Base-by-base conservation (phyloP, 2,888 invertebrate species). In the Drosophila nr. medialis region DNA sequence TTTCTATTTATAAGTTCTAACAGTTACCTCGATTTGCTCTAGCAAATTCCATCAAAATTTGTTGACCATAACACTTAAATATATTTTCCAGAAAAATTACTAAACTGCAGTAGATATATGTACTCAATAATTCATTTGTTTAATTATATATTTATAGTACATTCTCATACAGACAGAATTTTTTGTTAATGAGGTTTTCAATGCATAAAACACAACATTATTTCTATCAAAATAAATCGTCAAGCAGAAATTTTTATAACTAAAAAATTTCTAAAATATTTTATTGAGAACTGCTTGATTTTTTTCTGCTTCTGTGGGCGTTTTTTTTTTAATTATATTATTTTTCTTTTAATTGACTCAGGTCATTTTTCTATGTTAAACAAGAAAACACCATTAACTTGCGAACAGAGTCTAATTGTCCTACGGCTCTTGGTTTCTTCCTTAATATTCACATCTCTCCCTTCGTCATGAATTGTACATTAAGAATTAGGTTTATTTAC, bases 401-500 rank as follows among this genome's bases (percentile, higher is more conserved):
- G 42, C 42, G 21, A 21, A 42, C 42, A 21, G 5, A 36, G 15
- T 21, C 21, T 13, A 11, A 2, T 42, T 42, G 5, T 1, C 40
- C 42, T 2, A 42, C 42, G 5, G 21, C 21, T 15, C 29, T 45
- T 30, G 32, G 30, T 21, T 30, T 58, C 18, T 15, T 8, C 4
- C 32, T 15, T 15, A 15, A 5, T 18, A 49, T 10, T 27, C 5
- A 18, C 21, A 32, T 4, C 5, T 24, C 34, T 15, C 24, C 24
- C 8, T 21, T 24, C 18, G 1, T 15, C 21, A 27, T 13, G 18
- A 50, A 69, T 24, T 42, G 5, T 7, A 21, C 40, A 30, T 49
- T n/a, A 48, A 29, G 24, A 21, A 32, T 40, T 58, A 34, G 38
- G 40, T 30, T 48, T n/a, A 27, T 13, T 69, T 54, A 15, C 10